These are phyloP conservation scores for Sphecodes monilicornis DNA, from an alignment of 2,888 invertebrate genomes.

Conservation along the genomic window DNA sequence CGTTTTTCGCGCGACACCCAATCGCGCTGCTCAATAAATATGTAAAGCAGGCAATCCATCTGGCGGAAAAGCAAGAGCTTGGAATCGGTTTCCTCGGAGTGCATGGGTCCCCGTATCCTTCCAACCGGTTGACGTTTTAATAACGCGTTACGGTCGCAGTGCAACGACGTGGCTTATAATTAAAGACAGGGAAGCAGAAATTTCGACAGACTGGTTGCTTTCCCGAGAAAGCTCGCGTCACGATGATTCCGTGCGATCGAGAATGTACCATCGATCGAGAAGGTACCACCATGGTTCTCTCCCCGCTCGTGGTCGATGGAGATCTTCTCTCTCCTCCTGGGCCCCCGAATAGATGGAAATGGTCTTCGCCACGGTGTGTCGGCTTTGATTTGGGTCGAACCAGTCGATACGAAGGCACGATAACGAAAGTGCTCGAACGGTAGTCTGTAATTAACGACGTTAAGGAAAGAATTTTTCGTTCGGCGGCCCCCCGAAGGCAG, in stretches of 20 bases:
- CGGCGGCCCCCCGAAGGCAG: slow-evolving; percentile 47
- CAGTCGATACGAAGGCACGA: slow-evolving; percentile 66
- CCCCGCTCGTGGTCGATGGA: not conserved
- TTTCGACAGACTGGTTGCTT: slow-evolving; percentile 30
- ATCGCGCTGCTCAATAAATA: slow-evolving; percentile 28
- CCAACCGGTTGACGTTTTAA: slow-evolving; percentile 41
- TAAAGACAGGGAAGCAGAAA: slow-evolving; percentile 27
- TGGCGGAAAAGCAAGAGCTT: slow-evolving; percentile 6
- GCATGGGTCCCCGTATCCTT: not conserved
- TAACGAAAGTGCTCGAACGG: slow-evolving; percentile 79
- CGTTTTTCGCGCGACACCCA: slow-evolving; percentile 14
- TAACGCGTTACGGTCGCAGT: slow-evolving; percentile 10
- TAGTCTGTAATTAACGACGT: slow-evolving; percentile 78
- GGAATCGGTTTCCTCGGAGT: slow-evolving; percentile 5
- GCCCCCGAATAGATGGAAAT: slow-evolving; percentile 46
- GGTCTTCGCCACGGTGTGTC: slow-evolving; percentile 55
- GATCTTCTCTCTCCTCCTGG: not conserved
- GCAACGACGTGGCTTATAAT: slow-evolving; percentile 26
- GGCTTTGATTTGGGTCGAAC: slow-evolving; percentile 64
- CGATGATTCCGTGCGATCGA: slow-evolving; percentile 34
- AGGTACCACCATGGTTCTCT: not conserved
- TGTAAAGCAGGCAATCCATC: slow-evolving; percentile 35
- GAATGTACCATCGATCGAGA: slow-evolving; percentile 12
- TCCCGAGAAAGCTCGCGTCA: slow-evolving; percentile 47
- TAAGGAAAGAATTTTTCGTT: slow-evolving; percentile 64